Percentiles rank a stretch among this genome's conserved stretches.
These are phyloP conservation scores for Junco hyemalis DNA, from an alignment of 2,113 vertebrate species.

Conservation along the genomic window DNA sequence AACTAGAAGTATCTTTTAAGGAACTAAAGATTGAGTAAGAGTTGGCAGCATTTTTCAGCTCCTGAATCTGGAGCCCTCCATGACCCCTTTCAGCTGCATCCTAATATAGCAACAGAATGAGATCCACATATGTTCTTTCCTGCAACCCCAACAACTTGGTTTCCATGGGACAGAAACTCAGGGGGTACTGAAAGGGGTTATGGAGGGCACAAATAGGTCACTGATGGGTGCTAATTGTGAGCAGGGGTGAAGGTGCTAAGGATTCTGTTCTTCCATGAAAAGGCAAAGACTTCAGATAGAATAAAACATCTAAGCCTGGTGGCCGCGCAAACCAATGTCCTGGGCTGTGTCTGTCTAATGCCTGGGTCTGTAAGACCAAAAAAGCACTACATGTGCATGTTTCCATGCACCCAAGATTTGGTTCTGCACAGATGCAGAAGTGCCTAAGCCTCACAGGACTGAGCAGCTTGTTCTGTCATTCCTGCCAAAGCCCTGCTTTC, in stretches of 20 bases:
- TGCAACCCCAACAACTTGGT: neutral
- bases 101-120: neutral
- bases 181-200: neutral
- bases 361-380: neutral
- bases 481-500: neutral
- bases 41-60: neutral
- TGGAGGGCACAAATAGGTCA: neutral
- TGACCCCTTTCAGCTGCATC: neutral
- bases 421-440: neutral
- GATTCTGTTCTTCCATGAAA: neutral
- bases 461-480: neutral
- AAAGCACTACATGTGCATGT: neutral
- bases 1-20: neutral
- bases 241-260: neutral
- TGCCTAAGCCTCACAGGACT: neutral
- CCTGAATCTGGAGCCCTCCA: neutral
- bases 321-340: neutral
- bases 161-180: neutral
- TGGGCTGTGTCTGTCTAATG: neutral
- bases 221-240: rapidly evolving
- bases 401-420: neutral
- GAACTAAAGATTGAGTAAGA: neutral
- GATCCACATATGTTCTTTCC: neutral
- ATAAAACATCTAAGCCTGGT: neutral
- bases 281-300: neutral